These are phyloP conservation scores for Formica aserva DNA, from an alignment of 2,888 invertebrate genomes.

Conservation along the genomic window DNA sequence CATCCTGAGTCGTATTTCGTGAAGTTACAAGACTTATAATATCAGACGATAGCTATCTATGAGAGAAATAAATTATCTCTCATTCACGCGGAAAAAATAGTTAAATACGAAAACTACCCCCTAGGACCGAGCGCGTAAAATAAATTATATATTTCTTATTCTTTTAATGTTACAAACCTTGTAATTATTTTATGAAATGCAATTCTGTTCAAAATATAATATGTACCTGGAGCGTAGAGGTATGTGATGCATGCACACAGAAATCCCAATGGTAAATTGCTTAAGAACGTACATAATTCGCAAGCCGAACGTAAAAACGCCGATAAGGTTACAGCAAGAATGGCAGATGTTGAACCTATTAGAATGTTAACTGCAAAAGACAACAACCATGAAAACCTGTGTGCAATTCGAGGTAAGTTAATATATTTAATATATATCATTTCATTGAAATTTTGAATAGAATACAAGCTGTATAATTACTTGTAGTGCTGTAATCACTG, in stretches of 20 bases:
- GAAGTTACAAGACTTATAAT: neutral
- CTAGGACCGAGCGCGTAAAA: neutral
- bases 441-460: conserved; percentile 3
- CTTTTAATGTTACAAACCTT: neutral
- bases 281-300: conserved; percentile 81
- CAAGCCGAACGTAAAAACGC: neutral
- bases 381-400: neutral
- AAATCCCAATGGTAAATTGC: conserved; percentile 89
- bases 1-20: neutral
- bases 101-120: neutral
- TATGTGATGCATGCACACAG: conserved; percentile 88
- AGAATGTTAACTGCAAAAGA: conserved; percentile 49
- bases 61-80: neutral
- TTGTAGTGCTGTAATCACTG: conserved; percentile 16
- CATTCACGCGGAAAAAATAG: neutral
- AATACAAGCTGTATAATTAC: conserved; percentile 31
- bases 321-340: neutral
- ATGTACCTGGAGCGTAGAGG: conserved; percentile 88
- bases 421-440: neutral
- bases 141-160: neutral
- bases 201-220: neutral
- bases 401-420: neutral
- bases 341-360: neutral
- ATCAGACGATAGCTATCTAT: neutral
- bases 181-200: neutral